Conservation (phyloP, 2,888 invertebrate genomes). For the Elegia similella region DNA sequence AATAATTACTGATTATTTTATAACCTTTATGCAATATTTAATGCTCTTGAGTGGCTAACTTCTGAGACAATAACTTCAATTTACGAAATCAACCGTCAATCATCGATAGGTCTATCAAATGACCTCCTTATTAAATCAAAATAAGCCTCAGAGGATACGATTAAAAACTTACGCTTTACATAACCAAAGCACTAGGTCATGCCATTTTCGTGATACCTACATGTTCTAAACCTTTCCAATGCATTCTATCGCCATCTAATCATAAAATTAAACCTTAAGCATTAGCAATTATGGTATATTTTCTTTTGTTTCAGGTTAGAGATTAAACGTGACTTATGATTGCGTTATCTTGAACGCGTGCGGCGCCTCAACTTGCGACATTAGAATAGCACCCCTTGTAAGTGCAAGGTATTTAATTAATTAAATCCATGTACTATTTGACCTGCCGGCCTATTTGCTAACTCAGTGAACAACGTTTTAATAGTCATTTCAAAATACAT, state of each 20-base stretch:
- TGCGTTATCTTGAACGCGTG: constrained; percentile 59
- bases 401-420: neutral
- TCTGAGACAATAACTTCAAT: neutral
- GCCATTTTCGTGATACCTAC: constrained; percentile 17
- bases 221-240: constrained; percentile 6
- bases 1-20: too few species aligned
- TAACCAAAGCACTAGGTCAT: constrained; percentile 12
- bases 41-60: neutral
- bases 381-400: constrained; percentile 36
- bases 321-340: constrained; percentile 62
- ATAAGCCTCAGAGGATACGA: constrained; percentile 1
- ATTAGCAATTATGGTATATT: constrained; percentile 19
- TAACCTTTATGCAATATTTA: too few species aligned
- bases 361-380: constrained; percentile 42
- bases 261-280: neutral
- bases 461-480: neutral
- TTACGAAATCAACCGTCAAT: neutral
- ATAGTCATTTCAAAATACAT: too few species aligned
- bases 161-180: constrained; percentile 5
- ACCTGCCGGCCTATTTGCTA: too few species aligned
- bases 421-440: neutral
- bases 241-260: neutral
- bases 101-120: neutral
- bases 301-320: constrained; percentile 36
- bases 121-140: constrained; percentile 14